Evolutionary conservation across 53 echinoderm and acorn worm genomes (phyloP).

Genomic region (Holothuria scabra): DNA sequence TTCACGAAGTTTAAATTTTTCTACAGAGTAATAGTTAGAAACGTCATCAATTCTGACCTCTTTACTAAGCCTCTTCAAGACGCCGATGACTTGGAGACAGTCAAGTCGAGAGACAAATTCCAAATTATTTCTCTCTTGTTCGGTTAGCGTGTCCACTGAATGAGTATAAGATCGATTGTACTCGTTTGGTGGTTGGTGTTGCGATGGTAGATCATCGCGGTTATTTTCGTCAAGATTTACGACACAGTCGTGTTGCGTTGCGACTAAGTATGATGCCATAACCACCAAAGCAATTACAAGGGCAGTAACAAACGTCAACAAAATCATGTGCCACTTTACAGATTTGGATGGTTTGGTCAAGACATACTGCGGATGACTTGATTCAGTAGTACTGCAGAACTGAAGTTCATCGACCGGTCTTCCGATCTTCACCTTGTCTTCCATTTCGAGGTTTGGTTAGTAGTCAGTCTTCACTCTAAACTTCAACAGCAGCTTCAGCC

Average conservation of each 20-base stretch:
- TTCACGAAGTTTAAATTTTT: slow-evolving; percentile 7
- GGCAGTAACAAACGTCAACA: slow-evolving; percentile 12
- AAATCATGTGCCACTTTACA: slow-evolving; percentile 4
- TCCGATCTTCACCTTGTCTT: slow-evolving; percentile 1
- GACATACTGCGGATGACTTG: background rate
- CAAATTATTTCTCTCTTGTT: background rate
- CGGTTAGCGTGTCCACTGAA: slow-evolving; percentile 1
- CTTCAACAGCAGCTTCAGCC: background rate
- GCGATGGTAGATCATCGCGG: background rate
- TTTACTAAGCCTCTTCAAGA: slow-evolving; percentile 8
- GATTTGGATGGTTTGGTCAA: slow-evolving; percentile 12
- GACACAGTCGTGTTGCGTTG: background rate
- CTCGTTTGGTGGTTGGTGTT: slow-evolving; percentile 1
- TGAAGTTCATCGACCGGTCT: slow-evolving; percentile 13
- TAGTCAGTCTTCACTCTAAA: background rate
- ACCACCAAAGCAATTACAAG: slow-evolving; percentile 12
- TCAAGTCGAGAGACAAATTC: slow-evolving; percentile 3
- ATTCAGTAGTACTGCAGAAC: background rate
- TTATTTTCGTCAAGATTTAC: slow-evolving; percentile 8
- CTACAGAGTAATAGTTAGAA: slow-evolving; percentile 4
- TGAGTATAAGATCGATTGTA: slow-evolving; percentile 4
- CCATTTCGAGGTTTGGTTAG: background rate
- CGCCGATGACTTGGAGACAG: slow-evolving; percentile 1
- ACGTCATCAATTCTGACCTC: slow-evolving; percentile 1
- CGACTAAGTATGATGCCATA: slow-evolving; percentile 8